phyloP scores from a whole-genome alignment of 2,888 invertebrate genomes.

The Clunio marinus region DNA sequence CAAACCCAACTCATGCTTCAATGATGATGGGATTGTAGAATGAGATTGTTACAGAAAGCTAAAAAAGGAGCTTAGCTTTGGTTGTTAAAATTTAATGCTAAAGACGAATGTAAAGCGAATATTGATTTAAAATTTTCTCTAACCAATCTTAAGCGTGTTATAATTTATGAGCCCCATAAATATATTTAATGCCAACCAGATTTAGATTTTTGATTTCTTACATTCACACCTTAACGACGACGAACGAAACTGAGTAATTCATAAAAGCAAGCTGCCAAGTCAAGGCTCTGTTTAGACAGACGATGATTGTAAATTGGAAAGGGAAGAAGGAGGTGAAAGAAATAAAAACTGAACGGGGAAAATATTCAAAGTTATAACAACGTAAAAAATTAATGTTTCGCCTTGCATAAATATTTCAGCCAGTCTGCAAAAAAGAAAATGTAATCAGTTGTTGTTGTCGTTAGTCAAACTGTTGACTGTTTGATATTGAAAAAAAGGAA shows the following conservation, averaged over 20 bases:
- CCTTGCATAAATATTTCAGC: not conserved
- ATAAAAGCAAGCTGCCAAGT: too few relatives aligned
- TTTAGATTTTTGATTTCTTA: conserved; percentile 3
- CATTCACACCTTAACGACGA: not conserved
- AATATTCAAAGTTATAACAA: not conserved
- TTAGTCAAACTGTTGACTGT: not conserved
- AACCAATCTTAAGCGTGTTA: too few relatives aligned
- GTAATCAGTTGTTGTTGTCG: not conserved
- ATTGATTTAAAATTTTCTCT: too few relatives aligned
- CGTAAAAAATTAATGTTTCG: not conserved
- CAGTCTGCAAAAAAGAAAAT: too few relatives aligned
- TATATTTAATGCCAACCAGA: conserved; percentile 21
- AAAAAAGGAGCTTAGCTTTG: too few relatives aligned
- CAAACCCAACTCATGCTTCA: too few relatives aligned
- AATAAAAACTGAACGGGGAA: not conserved
- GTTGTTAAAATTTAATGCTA: too few relatives aligned
- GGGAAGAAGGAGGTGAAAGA: not conserved
- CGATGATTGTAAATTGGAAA: too few relatives aligned
- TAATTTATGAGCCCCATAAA: conserved; percentile 23
- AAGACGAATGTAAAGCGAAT: too few relatives aligned
- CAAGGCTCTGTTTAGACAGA: too few relatives aligned
- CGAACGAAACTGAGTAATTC: not conserved
- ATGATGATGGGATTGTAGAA: too few relatives aligned
- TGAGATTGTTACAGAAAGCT: too few relatives aligned
- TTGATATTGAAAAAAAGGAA: conserved; percentile 17